Percentiles rank a stretch among this genome's conserved stretches.
Evolutionary conservation across 2,888 invertebrate species (phyloP).

Genomic region (Scaptomyza flava): DNA sequence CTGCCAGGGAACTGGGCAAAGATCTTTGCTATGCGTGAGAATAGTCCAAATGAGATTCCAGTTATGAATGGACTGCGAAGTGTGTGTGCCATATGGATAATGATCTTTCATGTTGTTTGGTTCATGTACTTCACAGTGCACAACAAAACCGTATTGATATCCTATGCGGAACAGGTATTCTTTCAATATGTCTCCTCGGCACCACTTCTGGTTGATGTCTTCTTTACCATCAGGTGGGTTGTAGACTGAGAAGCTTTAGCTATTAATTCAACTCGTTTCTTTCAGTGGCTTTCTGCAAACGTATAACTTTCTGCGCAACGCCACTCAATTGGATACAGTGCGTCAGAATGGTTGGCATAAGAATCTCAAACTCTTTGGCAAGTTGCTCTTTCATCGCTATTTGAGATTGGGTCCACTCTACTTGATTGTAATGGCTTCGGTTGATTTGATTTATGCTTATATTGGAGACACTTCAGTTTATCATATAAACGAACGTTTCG

Average conservation of each 20-base stretch:
- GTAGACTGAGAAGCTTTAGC: neutral
- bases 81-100: slow-evolving; percentile 83
- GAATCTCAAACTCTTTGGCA: slow-evolving; percentile 79
- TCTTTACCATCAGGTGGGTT: slow-evolving; percentile 83
- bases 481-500: slow-evolving; percentile 83
- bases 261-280: neutral
- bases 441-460: slow-evolving; percentile 82
- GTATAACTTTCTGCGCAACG: slow-evolving; percentile 82
- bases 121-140: slow-evolving; percentile 84
- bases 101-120: slow-evolving; percentile 84
- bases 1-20: slow-evolving; percentile 75
- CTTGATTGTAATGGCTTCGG: slow-evolving; percentile 79
- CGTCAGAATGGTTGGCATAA: slow-evolving; percentile 66
- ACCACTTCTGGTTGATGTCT: slow-evolving; percentile 83
- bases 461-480: slow-evolving; percentile 83
- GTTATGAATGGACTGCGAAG: slow-evolving; percentile 84
- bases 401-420: slow-evolving; percentile 83
- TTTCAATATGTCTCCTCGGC: slow-evolving; percentile 84
- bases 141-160: slow-evolving; percentile 82
- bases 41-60: slow-evolving; percentile 77
- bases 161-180: slow-evolving; percentile 82
- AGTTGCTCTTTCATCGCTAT: slow-evolving; percentile 82
- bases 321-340: slow-evolving; percentile 73
- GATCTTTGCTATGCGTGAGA: slow-evolving; percentile 74
- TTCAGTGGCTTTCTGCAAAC: slow-evolving; percentile 83